phyloP scores from a whole-genome alignment of 2,113 vertebrate species.

The Cynopterus brachyotis region DNA sequence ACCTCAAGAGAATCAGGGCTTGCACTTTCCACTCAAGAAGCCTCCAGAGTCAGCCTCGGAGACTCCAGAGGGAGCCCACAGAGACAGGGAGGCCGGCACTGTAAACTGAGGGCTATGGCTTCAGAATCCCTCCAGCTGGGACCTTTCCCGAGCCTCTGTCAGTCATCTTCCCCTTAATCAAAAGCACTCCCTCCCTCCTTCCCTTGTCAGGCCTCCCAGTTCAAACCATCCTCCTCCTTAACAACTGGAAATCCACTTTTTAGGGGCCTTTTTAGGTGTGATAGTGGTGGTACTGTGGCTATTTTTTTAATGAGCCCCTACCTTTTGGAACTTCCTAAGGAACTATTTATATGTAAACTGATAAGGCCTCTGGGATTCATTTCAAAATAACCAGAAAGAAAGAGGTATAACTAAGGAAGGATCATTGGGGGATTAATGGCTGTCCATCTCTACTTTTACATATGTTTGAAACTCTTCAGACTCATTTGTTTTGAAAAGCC shows the following conservation, averaged over 20 bases:
- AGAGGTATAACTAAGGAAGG: not conserved
- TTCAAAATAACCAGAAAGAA: constrained; percentile 48
- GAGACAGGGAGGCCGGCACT: not conserved
- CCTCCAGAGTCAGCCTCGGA: not conserved
- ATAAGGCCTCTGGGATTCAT: constrained; percentile 8
- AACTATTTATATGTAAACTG: constrained; percentile 12
- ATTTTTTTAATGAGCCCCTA: not conserved
- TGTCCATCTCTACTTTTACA: not conserved
- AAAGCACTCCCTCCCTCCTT: not conserved
- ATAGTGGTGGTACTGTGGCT: not conserved
- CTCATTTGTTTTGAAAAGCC: not conserved
- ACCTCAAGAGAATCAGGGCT: not conserved
- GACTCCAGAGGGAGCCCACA: not conserved
- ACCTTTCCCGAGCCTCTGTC: constrained; percentile 1
- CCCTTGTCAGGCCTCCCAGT: not conserved
- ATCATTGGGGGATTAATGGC: not conserved
- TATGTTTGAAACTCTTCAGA: not conserved
- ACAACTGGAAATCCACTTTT: not conserved
- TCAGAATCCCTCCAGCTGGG: not conserved
- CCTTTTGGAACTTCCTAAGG: not conserved
- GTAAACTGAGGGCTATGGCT: not conserved
- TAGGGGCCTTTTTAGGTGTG: not conserved
- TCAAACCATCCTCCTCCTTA: not conserved
- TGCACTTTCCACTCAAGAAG: not conserved
- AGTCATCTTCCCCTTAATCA: constrained; percentile 22